These are phyloP conservation scores for Thamnophis sirtalis DNA, from an alignment of 2,113 vertebrate genomes.

Conservation along the genomic window DNA sequence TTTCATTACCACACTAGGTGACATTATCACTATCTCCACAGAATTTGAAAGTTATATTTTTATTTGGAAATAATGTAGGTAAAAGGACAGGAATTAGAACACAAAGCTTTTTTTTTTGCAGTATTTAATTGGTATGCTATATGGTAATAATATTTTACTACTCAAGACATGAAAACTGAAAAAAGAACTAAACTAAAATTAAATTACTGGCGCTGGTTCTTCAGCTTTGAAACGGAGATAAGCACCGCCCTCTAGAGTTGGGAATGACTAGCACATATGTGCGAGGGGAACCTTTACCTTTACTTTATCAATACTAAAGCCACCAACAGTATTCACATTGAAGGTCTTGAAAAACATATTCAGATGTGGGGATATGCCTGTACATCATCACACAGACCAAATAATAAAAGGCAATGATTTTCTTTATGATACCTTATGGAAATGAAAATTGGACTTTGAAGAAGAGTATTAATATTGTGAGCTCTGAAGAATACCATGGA, in stretches of 20 bases:
- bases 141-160: neutral
- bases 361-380: neutral
- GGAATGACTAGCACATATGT: too few relatives aligned
- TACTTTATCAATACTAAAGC: neutral
- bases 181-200: neutral
- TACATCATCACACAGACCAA: neutral
- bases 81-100: neutral
- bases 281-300: too few relatives aligned
- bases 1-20: neutral
- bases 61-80: neutral
- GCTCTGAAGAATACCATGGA: neutral
- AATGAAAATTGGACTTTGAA: neutral
- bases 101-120: neutral
- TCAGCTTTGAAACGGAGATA: too few relatives aligned
- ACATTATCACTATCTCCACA: neutral
- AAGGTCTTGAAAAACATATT: neutral
- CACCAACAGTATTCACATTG: neutral
- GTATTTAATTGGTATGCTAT: neutral
- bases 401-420: neutral
- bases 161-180: neutral
- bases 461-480: neutral
- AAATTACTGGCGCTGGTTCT: neutral
- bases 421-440: neutral
- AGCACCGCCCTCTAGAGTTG: too few relatives aligned
- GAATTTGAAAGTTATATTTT: neutral